Percentiles rank a stretch among this genome's conserved stretches.
These are phyloP conservation scores for Crenichthys baileyi DNA, from an alignment of 2,797 vertebrate species.

Conservation along the genomic window DNA sequence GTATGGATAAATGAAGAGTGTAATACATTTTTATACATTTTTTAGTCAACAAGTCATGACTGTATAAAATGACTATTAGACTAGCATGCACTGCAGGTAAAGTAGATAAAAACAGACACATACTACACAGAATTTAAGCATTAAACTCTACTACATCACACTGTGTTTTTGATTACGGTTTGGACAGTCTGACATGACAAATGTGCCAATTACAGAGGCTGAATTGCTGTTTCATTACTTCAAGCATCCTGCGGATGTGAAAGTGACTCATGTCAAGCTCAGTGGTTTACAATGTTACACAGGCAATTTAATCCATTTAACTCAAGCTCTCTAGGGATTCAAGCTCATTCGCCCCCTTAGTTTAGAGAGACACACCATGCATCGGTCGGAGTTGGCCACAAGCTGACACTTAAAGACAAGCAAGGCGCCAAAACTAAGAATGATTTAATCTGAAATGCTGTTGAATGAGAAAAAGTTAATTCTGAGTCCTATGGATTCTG, in stretches of 20 bases:
- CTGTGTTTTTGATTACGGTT: slow-evolving; percentile 17
- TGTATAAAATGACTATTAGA: too few relatives aligned
- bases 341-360: slow-evolving; percentile 11
- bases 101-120: too few relatives aligned
- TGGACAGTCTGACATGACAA: slow-evolving; percentile 39
- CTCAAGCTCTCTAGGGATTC: slow-evolving; percentile 32
- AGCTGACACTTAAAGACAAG: slow-evolving; percentile 28
- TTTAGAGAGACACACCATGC: slow-evolving; percentile 28
- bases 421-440: slow-evolving; percentile 10
- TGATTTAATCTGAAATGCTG: slow-evolving; percentile 23
- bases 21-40: neutral
- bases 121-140: neutral
- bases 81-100: too few relatives aligned
- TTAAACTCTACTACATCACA: neutral
- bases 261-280: slow-evolving; percentile 28
- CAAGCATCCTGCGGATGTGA: slow-evolving; percentile 17
- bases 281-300: slow-evolving; percentile 35
- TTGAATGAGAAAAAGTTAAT: neutral
- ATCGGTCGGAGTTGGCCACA: slow-evolving; percentile 29
- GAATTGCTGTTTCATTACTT: slow-evolving; percentile 46
- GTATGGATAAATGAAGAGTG: neutral
- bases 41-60: neutral
- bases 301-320: slow-evolving; percentile 58
- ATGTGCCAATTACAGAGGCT: slow-evolving; percentile 36
- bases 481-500: neutral